Conservation (phyloP, 2,797 vertebrate species). For the Myiotriccus ornatus region DNA sequence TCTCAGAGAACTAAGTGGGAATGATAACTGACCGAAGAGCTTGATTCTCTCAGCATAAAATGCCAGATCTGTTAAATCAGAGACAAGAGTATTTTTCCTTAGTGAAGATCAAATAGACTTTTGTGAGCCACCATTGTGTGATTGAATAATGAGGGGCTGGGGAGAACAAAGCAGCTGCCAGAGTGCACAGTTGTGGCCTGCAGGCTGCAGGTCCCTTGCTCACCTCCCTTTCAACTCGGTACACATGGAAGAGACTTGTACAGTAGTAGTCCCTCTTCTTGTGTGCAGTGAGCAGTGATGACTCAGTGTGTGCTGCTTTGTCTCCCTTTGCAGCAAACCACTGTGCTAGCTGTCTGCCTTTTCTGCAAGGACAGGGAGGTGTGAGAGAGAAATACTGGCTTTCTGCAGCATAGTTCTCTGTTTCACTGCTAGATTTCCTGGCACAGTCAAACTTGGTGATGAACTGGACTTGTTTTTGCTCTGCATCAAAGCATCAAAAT, state of each 20-base stretch:
- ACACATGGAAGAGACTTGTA: not conserved
- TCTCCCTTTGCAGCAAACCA: not conserved
- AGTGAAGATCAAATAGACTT: not conserved
- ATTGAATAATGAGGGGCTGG: not conserved
- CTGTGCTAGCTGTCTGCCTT: not conserved
- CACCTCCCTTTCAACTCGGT: rapidly evolving
- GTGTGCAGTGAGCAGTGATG: rapidly evolving
- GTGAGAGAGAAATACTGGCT: not conserved
- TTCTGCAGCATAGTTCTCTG: not conserved
- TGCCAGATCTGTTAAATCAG: not conserved
- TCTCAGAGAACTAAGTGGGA: not conserved
- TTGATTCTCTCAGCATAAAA: not conserved
- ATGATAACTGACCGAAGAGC: not conserved
- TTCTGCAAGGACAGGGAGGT: not conserved
- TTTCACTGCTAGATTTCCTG: not conserved
- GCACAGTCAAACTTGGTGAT: not conserved
- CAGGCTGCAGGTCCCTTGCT: not conserved
- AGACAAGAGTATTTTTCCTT: not conserved
- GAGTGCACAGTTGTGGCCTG: not conserved
- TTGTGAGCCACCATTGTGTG: not conserved
- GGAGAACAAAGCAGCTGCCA: not conserved
- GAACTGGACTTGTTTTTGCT: not conserved
- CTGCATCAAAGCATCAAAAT: not conserved
- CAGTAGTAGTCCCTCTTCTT: not conserved
- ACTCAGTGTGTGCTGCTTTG: not conserved